Percentiles rank a stretch among this genome's conserved stretches.
These are phyloP conservation scores for Nanorana parkeri DNA, from an alignment of 2,113 vertebrate species.

Conservation along the genomic window DNA sequence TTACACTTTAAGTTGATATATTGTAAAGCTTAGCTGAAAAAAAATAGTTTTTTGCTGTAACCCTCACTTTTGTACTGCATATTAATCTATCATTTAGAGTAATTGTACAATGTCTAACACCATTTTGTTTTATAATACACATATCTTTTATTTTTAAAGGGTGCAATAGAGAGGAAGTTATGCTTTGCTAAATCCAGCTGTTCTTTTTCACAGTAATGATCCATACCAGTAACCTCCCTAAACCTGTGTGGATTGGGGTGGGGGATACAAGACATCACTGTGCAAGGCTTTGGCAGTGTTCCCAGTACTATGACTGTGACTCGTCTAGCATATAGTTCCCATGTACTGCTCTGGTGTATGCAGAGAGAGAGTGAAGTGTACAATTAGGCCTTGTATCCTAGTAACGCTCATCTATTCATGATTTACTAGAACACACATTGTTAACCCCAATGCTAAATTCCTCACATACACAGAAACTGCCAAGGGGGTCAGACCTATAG, in stretches of 20 bases:
- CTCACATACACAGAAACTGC: slow-evolving; percentile 20
- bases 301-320: slow-evolving; percentile 11
- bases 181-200: slow-evolving; percentile 26
- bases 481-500: slow-evolving; percentile 15
- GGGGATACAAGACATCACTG: slow-evolving; percentile 24
- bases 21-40: too few relatives aligned
- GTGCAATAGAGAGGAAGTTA: background rate
- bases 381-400: slow-evolving; percentile 39
- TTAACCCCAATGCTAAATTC: slow-evolving; percentile 22
- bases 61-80: too few relatives aligned
- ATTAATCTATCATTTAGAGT: background rate
- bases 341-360: background rate
- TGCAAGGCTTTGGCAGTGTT: slow-evolving; percentile 2
- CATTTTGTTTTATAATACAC: background rate
- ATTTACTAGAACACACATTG: slow-evolving; percentile 10
- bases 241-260: background rate
- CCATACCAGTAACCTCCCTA: background rate
- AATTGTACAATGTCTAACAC: background rate
- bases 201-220: slow-evolving; percentile 13
- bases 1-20: too few relatives aligned
- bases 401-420: slow-evolving; percentile 21
- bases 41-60: too few relatives aligned
- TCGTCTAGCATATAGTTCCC: slow-evolving; percentile 6
- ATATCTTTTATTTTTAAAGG: background rate
- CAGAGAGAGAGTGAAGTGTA: slow-evolving; percentile 17